phyloP scores from a whole-genome alignment of 2,113 vertebrate genomes.

The Strigops habroptila region DNA sequence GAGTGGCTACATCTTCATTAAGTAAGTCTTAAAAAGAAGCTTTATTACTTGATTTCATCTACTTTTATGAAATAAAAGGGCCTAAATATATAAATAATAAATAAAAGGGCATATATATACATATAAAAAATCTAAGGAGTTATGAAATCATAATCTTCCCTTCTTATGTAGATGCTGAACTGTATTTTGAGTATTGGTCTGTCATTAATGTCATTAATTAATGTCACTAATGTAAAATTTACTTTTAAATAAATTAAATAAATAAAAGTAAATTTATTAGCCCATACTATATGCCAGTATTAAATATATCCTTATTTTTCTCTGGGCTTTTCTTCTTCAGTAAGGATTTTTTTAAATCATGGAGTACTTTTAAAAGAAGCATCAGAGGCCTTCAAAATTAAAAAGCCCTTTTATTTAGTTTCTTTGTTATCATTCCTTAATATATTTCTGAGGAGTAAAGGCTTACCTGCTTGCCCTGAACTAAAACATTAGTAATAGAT shows the following conservation, averaged over 20 bases:
- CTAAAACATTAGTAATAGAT: conserved; percentile 99
- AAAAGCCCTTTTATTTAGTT: conserved; percentile 8
- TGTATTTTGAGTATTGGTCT: neutral
- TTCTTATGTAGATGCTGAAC: neutral
- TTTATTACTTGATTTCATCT: neutral
- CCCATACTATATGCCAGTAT: neutral
- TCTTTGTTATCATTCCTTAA: conserved; percentile 12
- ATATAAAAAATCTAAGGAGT: neutral
- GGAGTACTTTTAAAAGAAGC: neutral
- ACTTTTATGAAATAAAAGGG: neutral
- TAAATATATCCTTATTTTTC: neutral
- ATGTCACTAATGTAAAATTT: no score
- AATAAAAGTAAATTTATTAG: neutral
- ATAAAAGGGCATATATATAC: neutral
- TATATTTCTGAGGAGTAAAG: conserved; percentile 42
- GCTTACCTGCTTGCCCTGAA: conserved; percentile 99
- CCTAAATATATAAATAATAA: neutral
- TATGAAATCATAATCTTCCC: neutral
- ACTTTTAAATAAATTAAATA: no score
- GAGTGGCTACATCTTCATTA: neutral
- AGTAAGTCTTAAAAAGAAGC: neutral
- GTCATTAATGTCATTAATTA: neutral
- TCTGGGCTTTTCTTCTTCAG: neutral
- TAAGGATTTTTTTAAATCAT: neutral
- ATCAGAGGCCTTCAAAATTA: neutral